Base-by-base conservation (phyloP, 1,140 invertebrate species). In the Euura saliciscinereae region DNA sequence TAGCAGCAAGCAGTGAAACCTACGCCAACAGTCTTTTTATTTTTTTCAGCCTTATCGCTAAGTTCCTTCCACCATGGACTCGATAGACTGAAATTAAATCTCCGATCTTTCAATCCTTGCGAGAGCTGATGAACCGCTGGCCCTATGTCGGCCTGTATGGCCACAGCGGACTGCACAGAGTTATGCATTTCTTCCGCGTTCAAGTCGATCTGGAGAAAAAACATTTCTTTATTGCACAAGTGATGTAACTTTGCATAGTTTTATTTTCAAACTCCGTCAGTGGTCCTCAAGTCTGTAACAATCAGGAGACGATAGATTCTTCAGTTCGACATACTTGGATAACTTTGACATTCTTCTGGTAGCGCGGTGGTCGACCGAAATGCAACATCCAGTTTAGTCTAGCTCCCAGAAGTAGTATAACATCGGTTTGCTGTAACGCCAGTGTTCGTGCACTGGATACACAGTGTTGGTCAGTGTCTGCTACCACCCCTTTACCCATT, bases 311-410 rank as follows among this genome's bases (percentile, higher is more conserved):
- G 6, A 59, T 59, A 45, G 51, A 44, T 10, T 28, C 69, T 64
- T 28, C 28, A 28, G 28, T 28, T 72, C 0, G 51, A 74, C 69
- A 72, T 83, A 94, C 94, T 89, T 98, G 97, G 79, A 99, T 96
- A 69, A 99, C 86, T 89, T 97, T 97, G 0, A 97, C 96, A 84
- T 96, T 87, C 42, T 90, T 85, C 44, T 91, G 89, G 84, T 94
- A 99, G 44, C 97, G 87, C 13, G 97, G 97, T n/a, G 94, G 88
- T 68, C 92, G 90, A 8, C 97, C 98, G 89, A 99, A 99, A 88
- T 99, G 98, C 46, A 99, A 87, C 85, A 99, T 99, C 98, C 98
- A 99, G 87, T 99, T 99, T 1, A 99, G 88, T 72, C 97, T 88
- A 2, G 97, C 97, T 3, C 98, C 98, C 13, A 99, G 84, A 11